Percentiles rank a stretch among this genome's conserved stretches.
Evolutionary conservation across 30 jellyfish, hydroid and myxozoan species (phyloP).

Genomic region (Hydractinia echinata): DNA sequence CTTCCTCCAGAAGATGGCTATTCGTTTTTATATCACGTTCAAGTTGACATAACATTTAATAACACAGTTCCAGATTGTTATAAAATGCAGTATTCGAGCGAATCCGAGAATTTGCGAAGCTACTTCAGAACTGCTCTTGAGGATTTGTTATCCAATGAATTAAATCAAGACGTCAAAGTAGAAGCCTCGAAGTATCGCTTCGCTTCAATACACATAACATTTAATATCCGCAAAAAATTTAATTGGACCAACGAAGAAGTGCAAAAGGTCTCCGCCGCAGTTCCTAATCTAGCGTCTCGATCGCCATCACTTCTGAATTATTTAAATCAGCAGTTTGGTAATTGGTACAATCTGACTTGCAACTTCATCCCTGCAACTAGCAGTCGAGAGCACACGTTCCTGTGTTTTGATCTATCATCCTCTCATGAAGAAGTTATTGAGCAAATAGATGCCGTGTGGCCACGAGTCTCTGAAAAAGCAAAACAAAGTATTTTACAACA

Average conservation of each 20-base stretch:
- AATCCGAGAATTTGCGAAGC: not conserved
- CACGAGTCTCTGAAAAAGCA: too few species aligned
- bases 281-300: not conserved
- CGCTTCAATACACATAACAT: slow-evolving; percentile 4
- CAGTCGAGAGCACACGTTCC: too few species aligned
- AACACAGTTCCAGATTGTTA: slow-evolving; percentile 10
- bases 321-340: too few species aligned
- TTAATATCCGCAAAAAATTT: not conserved
- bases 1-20: not conserved
- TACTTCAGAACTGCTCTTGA: not conserved
- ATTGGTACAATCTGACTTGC: too few species aligned
- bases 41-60: not conserved
- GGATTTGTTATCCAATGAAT: not conserved
- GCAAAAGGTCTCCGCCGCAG: not conserved
- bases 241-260: not conserved
- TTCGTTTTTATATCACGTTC: not conserved
- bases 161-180: not conserved
- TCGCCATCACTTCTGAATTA: too few species aligned
- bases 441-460: too few species aligned
- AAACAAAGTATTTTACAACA: too few species aligned
- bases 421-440: too few species aligned
- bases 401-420: too few species aligned
- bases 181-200: not conserved
- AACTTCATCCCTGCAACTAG: too few species aligned
- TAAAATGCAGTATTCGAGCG: slow-evolving; percentile 1